Base-by-base conservation (phyloP, 2,797 vertebrate genomes). In the Allobates femoralis region DNA sequence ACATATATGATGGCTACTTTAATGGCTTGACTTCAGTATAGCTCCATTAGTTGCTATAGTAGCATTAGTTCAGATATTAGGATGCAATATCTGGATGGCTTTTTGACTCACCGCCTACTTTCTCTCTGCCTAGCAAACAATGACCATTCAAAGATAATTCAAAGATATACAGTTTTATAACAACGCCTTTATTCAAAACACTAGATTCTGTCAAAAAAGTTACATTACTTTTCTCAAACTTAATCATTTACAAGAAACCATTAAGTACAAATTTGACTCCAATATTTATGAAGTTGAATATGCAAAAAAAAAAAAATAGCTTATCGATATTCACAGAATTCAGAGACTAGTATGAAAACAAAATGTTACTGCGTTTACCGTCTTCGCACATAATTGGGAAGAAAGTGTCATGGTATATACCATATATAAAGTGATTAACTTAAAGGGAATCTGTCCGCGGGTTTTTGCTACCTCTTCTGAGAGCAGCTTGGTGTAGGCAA, bases 301-400 rank as follows among this genome's bases (percentile, higher is more conserved):
- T 71, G 37, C 34, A 71, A 71, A 71, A 37, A 10, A 71, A 71
- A 71, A 37, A 10, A 71, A 71, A 71, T 15, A 14, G 67, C 16
- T 76, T 53, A 77, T 56, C 15, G 28, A 56, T 32, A 11, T 41
- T 71, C 11, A 41, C 34, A 71, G 67, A 71, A 71, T 71, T 71
- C 53, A 58, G 53, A 76, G 74, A 77, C 66, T 26, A 18, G 15
- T 58, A 82, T 73, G 66, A 73, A 82, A 82, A 92, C 90, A 79
- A 46, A 90, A 88, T 28, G 67, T 41, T 69, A 91, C 91, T 94
- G 95, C 94, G 93, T 94, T 95, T 88, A 91, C 92, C 91, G 90
- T 91, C 91, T 91, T 86, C 88, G 90, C 56, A 91, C 91, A 92
- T 91, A 92, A 89, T 84, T 80, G 88, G 84, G 86, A 92, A 89